Conservation (phyloP, 2,113 vertebrate species). For the Siphamia tubifer region DNA sequence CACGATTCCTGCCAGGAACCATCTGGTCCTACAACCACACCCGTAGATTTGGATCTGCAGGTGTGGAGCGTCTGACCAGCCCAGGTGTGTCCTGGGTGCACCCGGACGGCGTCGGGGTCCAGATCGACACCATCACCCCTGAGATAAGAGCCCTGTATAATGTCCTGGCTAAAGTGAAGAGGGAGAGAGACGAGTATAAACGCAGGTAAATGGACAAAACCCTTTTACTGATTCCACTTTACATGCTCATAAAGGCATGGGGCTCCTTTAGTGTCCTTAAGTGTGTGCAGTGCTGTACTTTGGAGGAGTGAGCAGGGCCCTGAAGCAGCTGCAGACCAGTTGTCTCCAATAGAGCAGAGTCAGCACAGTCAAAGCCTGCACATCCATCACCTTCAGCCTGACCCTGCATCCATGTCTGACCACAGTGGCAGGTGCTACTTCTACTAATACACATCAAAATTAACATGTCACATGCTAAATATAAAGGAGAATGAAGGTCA, state of each 20-base stretch:
- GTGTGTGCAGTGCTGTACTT: conserved; percentile 12
- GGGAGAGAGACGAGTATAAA: conserved; percentile 96
- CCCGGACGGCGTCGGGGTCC: conserved; percentile 95
- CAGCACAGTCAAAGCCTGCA: conserved; percentile 41
- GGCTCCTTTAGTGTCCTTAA: not conserved
- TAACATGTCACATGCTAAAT: conserved; percentile 35
- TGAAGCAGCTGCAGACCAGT: conserved; percentile 50
- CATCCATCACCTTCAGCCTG: conserved; percentile 37
- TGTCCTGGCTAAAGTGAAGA: conserved; percentile 95
- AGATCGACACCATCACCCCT: conserved; percentile 98
- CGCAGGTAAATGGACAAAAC: conserved; percentile 83
- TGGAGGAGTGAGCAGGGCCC: conserved; percentile 13
- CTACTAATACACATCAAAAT: conserved; percentile 42
- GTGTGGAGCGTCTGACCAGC: conserved; percentile 88
- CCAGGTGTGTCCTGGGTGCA: conserved; percentile 94
- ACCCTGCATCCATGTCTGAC: conserved; percentile 26
- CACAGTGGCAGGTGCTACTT: conserved; percentile 57
- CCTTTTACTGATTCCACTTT: conserved; percentile 3
- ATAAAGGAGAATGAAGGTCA: conserved; percentile 57
- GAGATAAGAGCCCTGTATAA: conserved; percentile 98
- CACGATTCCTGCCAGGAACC: conserved; percentile 89
- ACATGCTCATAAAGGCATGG: not conserved
- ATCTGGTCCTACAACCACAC: conserved; percentile 96
- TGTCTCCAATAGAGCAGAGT: conserved; percentile 52
- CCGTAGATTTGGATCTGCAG: conserved; percentile 85